These are phyloP conservation scores for Steinernema khuongi DNA, from an alignment of 1,140 invertebrate genomes.

Conservation along the genomic window DNA sequence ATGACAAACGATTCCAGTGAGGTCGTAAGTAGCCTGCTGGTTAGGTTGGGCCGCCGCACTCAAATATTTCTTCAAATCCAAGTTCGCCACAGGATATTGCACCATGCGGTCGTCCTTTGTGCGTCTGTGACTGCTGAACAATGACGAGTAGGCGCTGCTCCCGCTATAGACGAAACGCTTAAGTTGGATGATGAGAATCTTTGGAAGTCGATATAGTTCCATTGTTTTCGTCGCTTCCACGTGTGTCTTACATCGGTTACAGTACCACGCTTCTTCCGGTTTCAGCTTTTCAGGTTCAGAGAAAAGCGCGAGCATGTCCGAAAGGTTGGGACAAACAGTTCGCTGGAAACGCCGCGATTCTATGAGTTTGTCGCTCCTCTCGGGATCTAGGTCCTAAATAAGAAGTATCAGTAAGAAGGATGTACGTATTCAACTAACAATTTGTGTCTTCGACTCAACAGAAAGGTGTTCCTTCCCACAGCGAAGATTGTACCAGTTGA, in stretches of 20 bases:
- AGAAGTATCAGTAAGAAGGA: conserved; percentile 22
- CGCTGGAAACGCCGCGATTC: conserved; percentile 1
- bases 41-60: conserved; percentile 25
- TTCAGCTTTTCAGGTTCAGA: conserved; percentile 64
- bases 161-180: conserved; percentile 63
- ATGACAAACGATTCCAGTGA: conserved; percentile 44
- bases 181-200: conserved; percentile 62
- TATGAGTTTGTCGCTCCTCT: conserved; percentile 20
- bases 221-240: conserved; percentile 62
- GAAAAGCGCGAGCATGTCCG: conserved; percentile 63
- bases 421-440: conserved; percentile 15
- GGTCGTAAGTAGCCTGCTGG: conserved; percentile 35
- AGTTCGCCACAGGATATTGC: conserved; percentile 32
- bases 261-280: conserved; percentile 63
- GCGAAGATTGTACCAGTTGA: conserved; percentile 37
- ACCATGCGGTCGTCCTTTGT: conserved; percentile 38
- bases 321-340: conserved; percentile 57
- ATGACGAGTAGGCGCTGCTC: conserved; percentile 29
- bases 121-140: conserved; percentile 30
- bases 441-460: conserved; percentile 25
- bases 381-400: conserved; percentile 14
- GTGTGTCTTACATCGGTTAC: conserved; percentile 60
- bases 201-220: conserved; percentile 61
- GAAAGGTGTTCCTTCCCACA: conserved; percentile 35
- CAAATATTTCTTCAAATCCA: conserved; percentile 36